Evolutionary conservation across 2,113 vertebrate genomes (phyloP).

Genomic region (Lamprotornis superbus): DNA sequence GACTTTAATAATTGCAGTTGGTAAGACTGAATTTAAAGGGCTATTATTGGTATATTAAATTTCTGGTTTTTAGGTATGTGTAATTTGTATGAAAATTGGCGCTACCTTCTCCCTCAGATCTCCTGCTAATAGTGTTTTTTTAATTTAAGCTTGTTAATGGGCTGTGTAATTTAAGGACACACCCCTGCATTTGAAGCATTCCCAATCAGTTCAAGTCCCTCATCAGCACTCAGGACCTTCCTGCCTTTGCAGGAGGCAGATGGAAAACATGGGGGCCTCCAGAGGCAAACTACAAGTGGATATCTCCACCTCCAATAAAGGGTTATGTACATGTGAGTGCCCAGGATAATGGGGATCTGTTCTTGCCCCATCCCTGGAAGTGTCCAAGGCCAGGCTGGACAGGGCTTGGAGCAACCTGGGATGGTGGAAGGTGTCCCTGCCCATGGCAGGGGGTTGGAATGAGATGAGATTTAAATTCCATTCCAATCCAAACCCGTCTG

Average conservation of each 20-base stretch:
- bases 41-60: neutral
- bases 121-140: neutral
- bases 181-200: neutral
- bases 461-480: neutral
- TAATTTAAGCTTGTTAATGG: constrained; percentile 26
- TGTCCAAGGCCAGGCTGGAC: neutral
- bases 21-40: neutral
- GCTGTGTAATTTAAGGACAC: constrained; percentile 22
- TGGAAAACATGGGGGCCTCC: neutral
- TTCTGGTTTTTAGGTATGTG: neutral
- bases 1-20: neutral
- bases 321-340: neutral
- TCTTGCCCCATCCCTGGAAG: neutral
- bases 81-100: constrained; percentile 1
- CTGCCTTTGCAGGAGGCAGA: neutral
- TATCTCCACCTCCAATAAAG: neutral
- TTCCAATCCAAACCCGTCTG: neutral
- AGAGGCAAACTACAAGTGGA: neutral
- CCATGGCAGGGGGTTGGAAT: neutral
- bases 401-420: neutral
- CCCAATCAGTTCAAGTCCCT: neutral
- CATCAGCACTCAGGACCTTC: neutral
- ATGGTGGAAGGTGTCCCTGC: neutral
- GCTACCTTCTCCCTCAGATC: constrained; percentile 8
- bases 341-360: neutral